A percentile compares a stretch with the other conserved stretches of the same genome.
phyloP scores from a whole-genome alignment of 2,888 invertebrate species.

The Zhengitettix transpicula region DNA sequence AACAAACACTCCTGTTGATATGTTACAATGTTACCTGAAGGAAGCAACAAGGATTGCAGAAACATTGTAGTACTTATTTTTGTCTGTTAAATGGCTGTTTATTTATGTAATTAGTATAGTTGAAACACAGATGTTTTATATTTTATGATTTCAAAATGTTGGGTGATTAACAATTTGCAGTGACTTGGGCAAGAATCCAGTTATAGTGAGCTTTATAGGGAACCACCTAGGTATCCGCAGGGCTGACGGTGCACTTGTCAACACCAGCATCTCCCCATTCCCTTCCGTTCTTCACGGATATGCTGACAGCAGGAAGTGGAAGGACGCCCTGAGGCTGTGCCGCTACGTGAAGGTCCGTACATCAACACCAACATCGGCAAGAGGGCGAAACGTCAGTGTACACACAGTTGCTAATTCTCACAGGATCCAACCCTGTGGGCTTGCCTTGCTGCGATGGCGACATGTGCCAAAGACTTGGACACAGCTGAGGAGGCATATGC shows the following conservation, averaged over 20 bases:
- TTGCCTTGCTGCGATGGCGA: slow-evolving; percentile 80
- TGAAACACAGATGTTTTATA: too few species aligned
- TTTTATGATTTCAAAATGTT: too few species aligned
- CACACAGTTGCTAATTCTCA: background rate
- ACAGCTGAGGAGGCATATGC: slow-evolving; percentile 93
- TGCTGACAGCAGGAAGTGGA: slow-evolving; percentile 64
- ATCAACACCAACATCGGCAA: background rate
- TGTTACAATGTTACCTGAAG: too few species aligned
- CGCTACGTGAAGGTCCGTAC: slow-evolving; percentile 40
- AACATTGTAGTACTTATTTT: too few species aligned
- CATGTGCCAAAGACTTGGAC: slow-evolving; percentile 66
- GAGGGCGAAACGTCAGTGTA: too few species aligned
- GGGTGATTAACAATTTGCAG: slow-evolving; percentile 27
- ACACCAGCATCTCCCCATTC: slow-evolving; percentile 26
- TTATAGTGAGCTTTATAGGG: slow-evolving; percentile 64
- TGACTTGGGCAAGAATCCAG: slow-evolving; percentile 76
- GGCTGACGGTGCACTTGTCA: slow-evolving; percentile 75
- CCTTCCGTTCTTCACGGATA: slow-evolving; percentile 42
- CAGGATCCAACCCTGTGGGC: slow-evolving; percentile 57
- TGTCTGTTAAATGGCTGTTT: too few species aligned
- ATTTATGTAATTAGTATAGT: too few species aligned
- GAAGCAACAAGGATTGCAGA: too few species aligned
- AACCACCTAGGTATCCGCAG: slow-evolving; percentile 71
- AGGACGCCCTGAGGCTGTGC: slow-evolving; percentile 67
- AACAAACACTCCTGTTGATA: too few species aligned